Percentiles rank a stretch among this genome's conserved stretches.
Conservation (phyloP, 1,140 invertebrate genomes). For the Nixonia krombeini region DNA sequence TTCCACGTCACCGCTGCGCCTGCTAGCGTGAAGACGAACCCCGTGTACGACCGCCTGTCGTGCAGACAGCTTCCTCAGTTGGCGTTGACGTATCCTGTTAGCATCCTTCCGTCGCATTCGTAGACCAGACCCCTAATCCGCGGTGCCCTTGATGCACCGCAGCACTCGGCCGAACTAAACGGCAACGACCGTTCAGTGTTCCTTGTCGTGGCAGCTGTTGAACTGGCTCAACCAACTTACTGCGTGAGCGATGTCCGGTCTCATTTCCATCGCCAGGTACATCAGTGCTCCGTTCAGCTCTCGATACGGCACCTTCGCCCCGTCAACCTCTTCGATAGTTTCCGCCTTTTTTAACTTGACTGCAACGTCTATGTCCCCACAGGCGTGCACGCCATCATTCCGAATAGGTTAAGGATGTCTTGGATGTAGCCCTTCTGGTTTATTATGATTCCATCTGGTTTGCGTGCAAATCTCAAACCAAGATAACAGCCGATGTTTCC, state of each 20-base stretch:
- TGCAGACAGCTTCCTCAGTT: no score
- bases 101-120: no score
- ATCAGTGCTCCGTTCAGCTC: constrained; percentile 52
- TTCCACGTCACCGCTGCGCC: no score
- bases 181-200: constrained; percentile 58
- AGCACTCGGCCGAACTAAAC: constrained; percentile 58
- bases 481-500: constrained; percentile 14
- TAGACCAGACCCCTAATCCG: neutral
- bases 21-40: no score
- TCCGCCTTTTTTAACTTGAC: no score
- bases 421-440: constrained; percentile 14
- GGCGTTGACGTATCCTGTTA: no score
- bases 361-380: no score
- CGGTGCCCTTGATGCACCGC: constrained; percentile 61
- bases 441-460: neutral
- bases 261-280: constrained; percentile 54
- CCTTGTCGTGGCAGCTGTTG: constrained; percentile 30
- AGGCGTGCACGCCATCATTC: constrained; percentile 42
- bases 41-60: no score
- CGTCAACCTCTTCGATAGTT: neutral
- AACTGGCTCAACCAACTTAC: constrained; percentile 55
- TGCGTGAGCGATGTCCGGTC: constrained; percentile 61
- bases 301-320: neutral
- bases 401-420: constrained; percentile 18
- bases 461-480: constrained; percentile 14